Conservation (phyloP, 1,140 invertebrate species). For the Catajapyx aquilonaris region DNA sequence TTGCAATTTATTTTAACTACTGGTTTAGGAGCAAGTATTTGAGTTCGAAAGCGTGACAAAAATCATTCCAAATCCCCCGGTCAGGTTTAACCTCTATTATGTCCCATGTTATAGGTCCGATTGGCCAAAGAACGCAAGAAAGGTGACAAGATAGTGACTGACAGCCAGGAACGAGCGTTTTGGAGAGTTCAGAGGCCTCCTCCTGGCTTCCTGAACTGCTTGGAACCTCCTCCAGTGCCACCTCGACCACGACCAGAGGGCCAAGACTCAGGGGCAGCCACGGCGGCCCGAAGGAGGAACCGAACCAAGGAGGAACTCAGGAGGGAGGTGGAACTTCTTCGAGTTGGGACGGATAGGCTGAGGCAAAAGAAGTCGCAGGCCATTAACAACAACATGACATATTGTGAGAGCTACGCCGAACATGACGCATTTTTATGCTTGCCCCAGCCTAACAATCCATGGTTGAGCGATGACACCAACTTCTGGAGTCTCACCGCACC, state of each 20-base stretch:
- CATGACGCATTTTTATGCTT: too few species aligned
- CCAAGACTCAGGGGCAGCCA: too few species aligned
- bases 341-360: slow-evolving; percentile 7
- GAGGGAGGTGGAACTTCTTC: slow-evolving; percentile 37
- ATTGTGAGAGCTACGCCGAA: too few species aligned
- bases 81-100: too few species aligned
- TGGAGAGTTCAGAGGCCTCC: slow-evolving; percentile 88
- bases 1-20: too few species aligned
- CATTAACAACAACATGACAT: too few species aligned
- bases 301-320: slow-evolving; percentile 47
- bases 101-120: slow-evolving; percentile 47
- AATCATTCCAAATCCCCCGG: too few species aligned
- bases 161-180: slow-evolving; percentile 90
- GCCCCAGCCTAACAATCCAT: too few species aligned
- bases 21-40: too few species aligned
- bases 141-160: slow-evolving; percentile 80
- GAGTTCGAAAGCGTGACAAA: too few species aligned
- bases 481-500: too few species aligned
- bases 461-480: too few species aligned
- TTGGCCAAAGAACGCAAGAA: slow-evolving; percentile 84
- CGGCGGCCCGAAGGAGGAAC: slow-evolving; percentile 36
- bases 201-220: slow-evolving; percentile 56
- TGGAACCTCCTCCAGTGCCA: slow-evolving; percentile 66
- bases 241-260: slow-evolving; percentile 39
- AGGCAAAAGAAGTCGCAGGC: not conserved